Conservation (phyloP, 2,797 vertebrate species). For the Eutrigla gurnardus region DNA sequence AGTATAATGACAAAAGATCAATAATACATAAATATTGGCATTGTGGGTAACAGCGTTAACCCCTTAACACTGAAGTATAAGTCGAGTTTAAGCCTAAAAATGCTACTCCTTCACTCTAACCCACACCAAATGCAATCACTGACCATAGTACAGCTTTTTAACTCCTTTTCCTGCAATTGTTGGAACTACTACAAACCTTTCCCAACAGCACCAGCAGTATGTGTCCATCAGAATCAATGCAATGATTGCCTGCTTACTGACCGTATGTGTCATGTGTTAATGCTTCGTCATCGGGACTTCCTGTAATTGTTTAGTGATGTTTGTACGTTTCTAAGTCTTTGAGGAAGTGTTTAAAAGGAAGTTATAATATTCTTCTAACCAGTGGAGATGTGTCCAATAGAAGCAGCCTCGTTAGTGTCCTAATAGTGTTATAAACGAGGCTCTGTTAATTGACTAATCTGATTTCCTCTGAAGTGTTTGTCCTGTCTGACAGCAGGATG, state of each 20-base stretch:
- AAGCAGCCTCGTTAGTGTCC: no score
- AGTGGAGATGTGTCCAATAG: no score
- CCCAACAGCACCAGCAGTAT: background rate
- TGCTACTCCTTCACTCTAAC: background rate
- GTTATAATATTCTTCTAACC: no score
- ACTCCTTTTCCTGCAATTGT: background rate
- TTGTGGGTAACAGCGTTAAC: no score
- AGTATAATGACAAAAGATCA: no score
- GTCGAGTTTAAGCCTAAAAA: background rate
- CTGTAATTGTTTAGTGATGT: no score
- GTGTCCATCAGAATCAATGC: background rate
- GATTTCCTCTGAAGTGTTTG: constrained; percentile 14
- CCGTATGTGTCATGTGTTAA: background rate
- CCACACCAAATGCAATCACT: background rate
- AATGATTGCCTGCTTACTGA: background rate
- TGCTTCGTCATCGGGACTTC: no score
- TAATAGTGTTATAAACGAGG: no score
- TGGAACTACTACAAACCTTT: background rate
- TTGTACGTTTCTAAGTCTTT: no score
- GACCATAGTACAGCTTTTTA: background rate
- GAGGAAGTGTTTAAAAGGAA: no score
- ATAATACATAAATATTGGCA: no score
- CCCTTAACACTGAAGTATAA: background rate
- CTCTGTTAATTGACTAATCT: background rate
- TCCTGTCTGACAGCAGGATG: constrained; percentile 59